Base-by-base conservation (phyloP, 2,888 invertebrate genomes). In the Apamea epomidion region DNA sequence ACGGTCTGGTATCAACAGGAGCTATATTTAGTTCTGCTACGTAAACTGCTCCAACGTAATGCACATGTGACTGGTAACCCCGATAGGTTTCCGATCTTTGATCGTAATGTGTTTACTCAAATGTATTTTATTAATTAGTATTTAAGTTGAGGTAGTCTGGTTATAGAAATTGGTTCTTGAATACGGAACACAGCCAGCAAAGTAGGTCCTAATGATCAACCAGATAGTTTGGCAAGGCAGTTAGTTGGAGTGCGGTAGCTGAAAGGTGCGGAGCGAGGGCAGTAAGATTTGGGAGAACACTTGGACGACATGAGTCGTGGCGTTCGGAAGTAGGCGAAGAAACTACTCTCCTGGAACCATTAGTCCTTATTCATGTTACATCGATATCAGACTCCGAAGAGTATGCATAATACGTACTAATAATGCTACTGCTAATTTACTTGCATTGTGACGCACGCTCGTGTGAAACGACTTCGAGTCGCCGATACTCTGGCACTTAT, bases 1-100 rank as follows among this genome's bases (percentile, higher is more conserved):
- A 82, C 82, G 74, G 71, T 72, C 60, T 83, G 70, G 74, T 86
- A 88, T 82, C 81, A 81, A 82, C 82, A 69, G n/a, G 54, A 29
- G 72, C 90, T 89, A 90, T 86, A 89, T 84, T 82, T 89, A 90
- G 84, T 81, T 42, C 58, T n/a, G 74, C 82, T 83, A 89, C 89
- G 89, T 75, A 86, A 87, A 85, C 64, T 72, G 76, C 75, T 79
- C 64, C 51, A 84, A 78, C 84, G 82, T 80, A 69, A 74, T 68
- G 74, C 86, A 86, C 81, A 89, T 89, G 90, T 74, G 83, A 86
- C 81, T 88, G 64, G 80, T 77, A 73, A n/a, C 74, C 76, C 80
- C 74, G 32, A 80, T 74, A 68, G 73, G 42, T n/a, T 75, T 81
- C 75, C 69, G 74, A 67, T 82, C 69, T 64, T 78, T 80, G 75